Base-by-base conservation (phyloP, 2,888 invertebrate species). In the Abscondita cerata region DNA sequence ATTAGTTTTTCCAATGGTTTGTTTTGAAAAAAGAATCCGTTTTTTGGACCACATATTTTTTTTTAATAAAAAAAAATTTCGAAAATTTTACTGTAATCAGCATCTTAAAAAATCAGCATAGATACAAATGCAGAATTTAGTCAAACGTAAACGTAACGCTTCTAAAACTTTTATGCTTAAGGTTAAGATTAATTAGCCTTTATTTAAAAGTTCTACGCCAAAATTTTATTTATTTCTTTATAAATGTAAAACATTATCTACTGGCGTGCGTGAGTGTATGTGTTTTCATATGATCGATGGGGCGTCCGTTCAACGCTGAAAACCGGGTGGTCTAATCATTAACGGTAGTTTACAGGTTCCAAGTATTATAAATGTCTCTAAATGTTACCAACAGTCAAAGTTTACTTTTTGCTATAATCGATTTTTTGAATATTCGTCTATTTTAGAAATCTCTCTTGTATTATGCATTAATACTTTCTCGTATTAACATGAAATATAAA, bases 311-410 rank as follows among this genome's bases (percentile, higher is more conserved):
- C 64, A 62, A 53, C 65, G 65, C 59, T 59, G 68, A 70, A 69
- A 69, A 68, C 72, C 69, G 72, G 72, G 72, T 72, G 72, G 72
- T 72, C 72, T 65, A 67, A 66, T 71, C 72, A 70, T 72, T 72
- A 72, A 66, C 66, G 62, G 67, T 70, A 71, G 70, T 71, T 71
- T 72, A 72, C 69, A 65, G 67, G 59, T 66, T 62, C 57, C 64
- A 56, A 59, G 63, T 56, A 63, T 63, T 59, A 63, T 63, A 59
- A 59, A 59, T 63, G 63, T 52, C 55, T 47, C 55, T 63, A 51
- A 59, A 59, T 59, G 38, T 50, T 52, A 46, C 55, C 51, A 31
- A 59, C 19, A 41, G 52, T 55, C 34, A 59, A 56, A 50, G 52
- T 62, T 52, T 60, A 25, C 40, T 56, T 33, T 18, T 48, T 57